Conservation (phyloP, 2,888 invertebrate genomes). For the Serripes groenlandicus region DNA sequence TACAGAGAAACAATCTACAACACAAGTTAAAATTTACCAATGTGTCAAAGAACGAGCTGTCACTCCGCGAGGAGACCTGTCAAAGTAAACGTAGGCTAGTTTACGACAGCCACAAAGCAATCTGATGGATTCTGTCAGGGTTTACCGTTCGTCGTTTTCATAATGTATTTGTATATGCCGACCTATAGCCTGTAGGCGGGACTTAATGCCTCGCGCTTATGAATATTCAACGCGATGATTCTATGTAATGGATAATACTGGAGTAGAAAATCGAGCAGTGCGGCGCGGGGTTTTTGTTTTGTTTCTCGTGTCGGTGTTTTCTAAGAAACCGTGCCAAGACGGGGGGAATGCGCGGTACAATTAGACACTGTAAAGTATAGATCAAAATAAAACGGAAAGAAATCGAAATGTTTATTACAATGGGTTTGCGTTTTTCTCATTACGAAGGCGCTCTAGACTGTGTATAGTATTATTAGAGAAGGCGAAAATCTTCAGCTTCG, state of each 20-base stretch:
- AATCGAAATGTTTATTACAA: slow-evolving; percentile 68
- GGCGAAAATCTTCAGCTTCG: slow-evolving; percentile 61
- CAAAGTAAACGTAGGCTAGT: slow-evolving; percentile 67
- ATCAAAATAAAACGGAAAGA: slow-evolving; percentile 70
- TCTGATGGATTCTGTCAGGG: slow-evolving; percentile 70
- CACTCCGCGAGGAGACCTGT: slow-evolving; percentile 63
- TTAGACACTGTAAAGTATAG: slow-evolving; percentile 60
- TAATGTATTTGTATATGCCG: slow-evolving; percentile 66
- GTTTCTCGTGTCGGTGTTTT: background rate
- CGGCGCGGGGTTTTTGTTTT: background rate
- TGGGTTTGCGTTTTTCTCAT: slow-evolving; percentile 66
- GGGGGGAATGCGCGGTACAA: slow-evolving; percentile 42
- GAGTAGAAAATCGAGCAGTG: background rate
- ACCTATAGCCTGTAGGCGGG: slow-evolving; percentile 66
- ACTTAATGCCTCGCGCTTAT: slow-evolving; percentile 31
- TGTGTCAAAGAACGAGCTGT: slow-evolving; percentile 69
- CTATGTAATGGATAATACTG: background rate
- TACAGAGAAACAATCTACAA: slow-evolving; percentile 62
- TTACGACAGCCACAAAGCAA: slow-evolving; percentile 64
- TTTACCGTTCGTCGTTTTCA: slow-evolving; percentile 66
- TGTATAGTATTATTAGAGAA: slow-evolving; percentile 57
- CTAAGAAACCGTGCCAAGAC: background rate
- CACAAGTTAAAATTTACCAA: slow-evolving; percentile 69
- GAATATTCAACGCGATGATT: slow-evolving; percentile 13
- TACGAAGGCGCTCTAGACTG: slow-evolving; percentile 52